Evolutionary conservation across 2,888 invertebrate species (phyloP), one percentile per base, ranked within the genome.

Genomic region (Dendrolimus pini): DNA sequence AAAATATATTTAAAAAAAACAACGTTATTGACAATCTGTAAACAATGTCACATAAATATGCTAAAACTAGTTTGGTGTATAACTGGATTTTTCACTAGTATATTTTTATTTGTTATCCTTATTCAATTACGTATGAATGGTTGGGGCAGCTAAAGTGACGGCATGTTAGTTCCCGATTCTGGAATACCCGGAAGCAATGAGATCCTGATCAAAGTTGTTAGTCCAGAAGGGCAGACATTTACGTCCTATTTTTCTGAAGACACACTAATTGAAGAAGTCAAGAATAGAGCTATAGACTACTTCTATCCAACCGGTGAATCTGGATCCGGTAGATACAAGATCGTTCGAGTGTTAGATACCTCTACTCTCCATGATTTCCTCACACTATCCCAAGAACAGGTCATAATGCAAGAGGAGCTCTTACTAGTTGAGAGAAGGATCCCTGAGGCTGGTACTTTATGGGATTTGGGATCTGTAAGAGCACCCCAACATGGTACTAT

Each of bases 251-350:
- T 88, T 59, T 13, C 80, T 0, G 87, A 85, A 63, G 85, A 89
- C 10, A 85, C 87, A 0, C 72, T 88, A 0, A 77, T 90, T 3
- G 90, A 90, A 57, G 86, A 89, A 60, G 78, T 90, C 0, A 89
- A 89, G 57, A 85, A 83, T 53, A 72, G 83, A 0, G 83, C 88
- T 0, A 72, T 88, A 9, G 83, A 85, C 13, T 84, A 62, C 72
- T 90, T 90, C 68, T 89, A 87, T 60, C 87, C 89, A 0, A 78
- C 69, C n/a, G 86, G 85, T 1, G 87, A 86, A 54, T 72, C 78
- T 0, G 83, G 88, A 0, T 66, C 85, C 0, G 73, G 82, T 14
- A 69, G 89, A 1, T 89, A 76, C 62, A 89, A 89, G 59, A 77
- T 90, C 7, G 84, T 89, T 0, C 64, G 89, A 7, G 90, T 90